Base-by-base conservation (phyloP, 2,113 vertebrate species). In the Trematomus loennbergii region DNA sequence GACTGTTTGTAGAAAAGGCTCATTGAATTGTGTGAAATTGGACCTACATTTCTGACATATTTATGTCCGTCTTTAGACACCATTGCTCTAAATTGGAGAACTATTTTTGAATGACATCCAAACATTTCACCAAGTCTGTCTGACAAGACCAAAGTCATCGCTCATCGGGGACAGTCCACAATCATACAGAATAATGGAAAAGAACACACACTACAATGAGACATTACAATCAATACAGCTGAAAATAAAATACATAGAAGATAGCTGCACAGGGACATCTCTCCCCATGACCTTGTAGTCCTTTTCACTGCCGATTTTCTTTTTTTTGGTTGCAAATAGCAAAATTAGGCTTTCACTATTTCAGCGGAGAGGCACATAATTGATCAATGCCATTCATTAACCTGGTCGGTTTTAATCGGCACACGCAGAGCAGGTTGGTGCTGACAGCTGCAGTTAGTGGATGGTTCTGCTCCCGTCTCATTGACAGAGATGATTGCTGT, bases 311-410 rank as follows among this genome's bases (percentile, higher is more conserved):
- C 6, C 66, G 1, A 20, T 7, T 59, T 15, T 11, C 12, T 17
- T 49, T n/a, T 9, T 63, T 16, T n/a, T 57, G 67, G 12, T 22
- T 25, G 12, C 18, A 46, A 12, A 33, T 12, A 40, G 3, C 29
- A 12, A 13, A 48, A 78, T 33, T 2, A 18, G 12, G 5, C n/a
- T 45, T 33, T 6, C 20, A 20, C 61, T 9, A 3, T 55, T 64
- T 71, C 72, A 72, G 36, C 4, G 45, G 52, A 75, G 45, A 68
- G 25, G 54, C 22, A 53, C 62, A 70, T 72, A 68, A 82, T 72
- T 84, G 73, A 91, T 91, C 86, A 74, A 65, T 77, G 79, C 48
- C 67, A 52, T 81, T 91, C 86, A 88, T 88, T 89, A 86, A 91
- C 78, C 81, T 82, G 59, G 55, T 65, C 59, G 18, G 76, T 73